Evolutionary conservation across 2,888 invertebrate genomes (phyloP).

Genomic region (Drosophila tanythrix): DNA sequence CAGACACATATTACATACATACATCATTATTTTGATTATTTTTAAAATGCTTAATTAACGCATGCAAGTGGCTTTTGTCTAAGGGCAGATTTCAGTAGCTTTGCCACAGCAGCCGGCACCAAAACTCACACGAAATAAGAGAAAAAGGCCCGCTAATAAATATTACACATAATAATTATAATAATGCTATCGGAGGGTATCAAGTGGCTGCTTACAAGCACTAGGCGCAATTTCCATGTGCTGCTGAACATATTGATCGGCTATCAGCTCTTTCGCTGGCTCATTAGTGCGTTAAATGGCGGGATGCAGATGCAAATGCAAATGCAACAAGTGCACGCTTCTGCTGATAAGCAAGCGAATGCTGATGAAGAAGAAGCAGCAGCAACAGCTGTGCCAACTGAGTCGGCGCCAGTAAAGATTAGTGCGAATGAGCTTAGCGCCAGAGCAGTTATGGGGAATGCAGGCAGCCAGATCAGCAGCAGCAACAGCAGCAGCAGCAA

Average conservation of each 20-base stretch:
- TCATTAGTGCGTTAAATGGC: slow-evolving; percentile 44
- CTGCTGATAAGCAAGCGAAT: slow-evolving; percentile 40
- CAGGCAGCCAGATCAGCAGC: slow-evolving; percentile 52
- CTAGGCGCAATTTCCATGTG: slow-evolving; percentile 40
- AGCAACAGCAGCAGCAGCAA: slow-evolving; percentile 38
- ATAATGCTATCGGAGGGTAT: slow-evolving; percentile 67
- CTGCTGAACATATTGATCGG: slow-evolving; percentile 65
- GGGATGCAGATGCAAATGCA: slow-evolving; percentile 14
- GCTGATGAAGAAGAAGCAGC: slow-evolving; percentile 19
- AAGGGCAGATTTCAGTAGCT: slow-evolving; percentile 29
- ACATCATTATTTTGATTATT: slow-evolving; percentile 4
- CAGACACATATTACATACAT: not conserved
- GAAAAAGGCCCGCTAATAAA: not conserved
- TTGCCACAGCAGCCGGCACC: slow-evolving; percentile 32
- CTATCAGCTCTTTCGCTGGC: slow-evolving; percentile 75
- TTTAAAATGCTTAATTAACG: slow-evolving; percentile 37
- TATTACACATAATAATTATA: not conserved
- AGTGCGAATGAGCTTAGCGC: slow-evolving; percentile 51
- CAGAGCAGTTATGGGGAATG: slow-evolving; percentile 66
- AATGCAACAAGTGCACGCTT: slow-evolving; percentile 28
- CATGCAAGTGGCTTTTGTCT: slow-evolving; percentile 22
- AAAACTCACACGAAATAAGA: slow-evolving; percentile 8
- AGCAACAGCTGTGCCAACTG: slow-evolving; percentile 29
- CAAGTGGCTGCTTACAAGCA: slow-evolving; percentile 54
- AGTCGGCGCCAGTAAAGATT: slow-evolving; percentile 28